These are phyloP conservation scores for Apamea anceps DNA, from an alignment of 2,888 invertebrate genomes.

Conservation along the genomic window DNA sequence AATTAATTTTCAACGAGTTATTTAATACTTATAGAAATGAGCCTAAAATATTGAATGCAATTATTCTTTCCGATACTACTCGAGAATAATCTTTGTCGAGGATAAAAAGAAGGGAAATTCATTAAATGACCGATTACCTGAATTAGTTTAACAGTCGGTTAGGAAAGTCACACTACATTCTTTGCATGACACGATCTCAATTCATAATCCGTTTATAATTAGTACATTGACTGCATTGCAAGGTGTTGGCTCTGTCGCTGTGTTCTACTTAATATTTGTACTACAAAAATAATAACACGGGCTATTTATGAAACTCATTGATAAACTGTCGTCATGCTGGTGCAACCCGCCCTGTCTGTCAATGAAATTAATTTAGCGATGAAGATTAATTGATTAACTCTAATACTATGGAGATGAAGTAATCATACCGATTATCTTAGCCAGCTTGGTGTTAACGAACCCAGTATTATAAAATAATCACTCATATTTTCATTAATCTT, in stretches of 20 bases:
- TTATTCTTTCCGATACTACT: neutral
- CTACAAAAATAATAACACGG: neutral
- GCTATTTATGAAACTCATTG: conserved; percentile 40
- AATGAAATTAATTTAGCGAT: conserved; percentile 10
- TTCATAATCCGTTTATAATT: conserved; percentile 41
- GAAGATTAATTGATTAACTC: neutral
- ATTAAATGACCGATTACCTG: too few relatives aligned
- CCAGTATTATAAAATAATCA: neutral
- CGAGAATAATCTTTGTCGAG: neutral
- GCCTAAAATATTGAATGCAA: neutral
- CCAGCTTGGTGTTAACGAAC: neutral
- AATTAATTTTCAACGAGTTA: neutral
- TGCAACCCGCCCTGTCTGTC: conserved; percentile 26
- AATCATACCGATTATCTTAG: neutral
- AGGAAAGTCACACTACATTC: neutral
- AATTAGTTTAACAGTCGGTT: neutral
- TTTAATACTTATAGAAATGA: neutral
- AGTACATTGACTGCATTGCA: conserved; percentile 30
- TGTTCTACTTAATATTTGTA: conserved; percentile 28
- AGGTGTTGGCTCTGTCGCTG: conserved; percentile 27
- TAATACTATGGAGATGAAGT: neutral
- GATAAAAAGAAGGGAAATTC: neutral
- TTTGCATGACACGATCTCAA: conserved; percentile 4
- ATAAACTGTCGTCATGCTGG: conserved; percentile 26
- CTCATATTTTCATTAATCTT: neutral